A percentile compares a stretch with the other conserved stretches of the same genome.
Evolutionary conservation across 1,140 invertebrate genomes (phyloP).

Genomic region (Philotrypesis tridentata): DNA sequence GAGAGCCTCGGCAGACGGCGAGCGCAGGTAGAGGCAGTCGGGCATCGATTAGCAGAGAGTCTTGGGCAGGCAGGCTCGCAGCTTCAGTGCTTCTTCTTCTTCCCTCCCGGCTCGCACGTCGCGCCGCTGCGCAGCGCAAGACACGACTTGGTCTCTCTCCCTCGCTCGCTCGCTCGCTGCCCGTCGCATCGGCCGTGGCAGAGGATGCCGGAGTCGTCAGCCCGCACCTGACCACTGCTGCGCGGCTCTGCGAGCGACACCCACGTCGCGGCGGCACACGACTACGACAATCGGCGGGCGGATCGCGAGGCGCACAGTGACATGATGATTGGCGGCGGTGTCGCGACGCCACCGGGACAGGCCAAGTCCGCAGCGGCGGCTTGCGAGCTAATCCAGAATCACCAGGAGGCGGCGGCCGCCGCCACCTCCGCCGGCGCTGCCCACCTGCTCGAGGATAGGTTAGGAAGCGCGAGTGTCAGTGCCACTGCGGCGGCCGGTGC

Average conservation of each 20-base stretch:
- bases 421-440: constrained; percentile 22
- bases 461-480: constrained; percentile 70
- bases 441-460: constrained; percentile 68
- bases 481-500: constrained; percentile 67
- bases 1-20: neutral
- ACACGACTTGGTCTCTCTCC: constrained; percentile 14
- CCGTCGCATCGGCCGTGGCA: too few relatives aligned
- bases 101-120: constrained; percentile 10
- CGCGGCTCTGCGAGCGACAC: too few relatives aligned
- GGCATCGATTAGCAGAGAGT: constrained; percentile 45
- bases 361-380: constrained; percentile 55
- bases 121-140: constrained; percentile 12
- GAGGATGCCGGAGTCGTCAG: too few relatives aligned
- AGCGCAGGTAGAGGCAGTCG: constrained; percentile 12
- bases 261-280: constrained; percentile 25
- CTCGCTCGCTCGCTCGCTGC: too few relatives aligned
- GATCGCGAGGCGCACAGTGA: constrained; percentile 55
- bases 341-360: constrained; percentile 70
- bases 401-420: constrained; percentile 57
- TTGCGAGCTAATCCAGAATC: neutral
- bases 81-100: constrained; percentile 20
- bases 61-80: constrained; percentile 14
- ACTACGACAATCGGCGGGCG: too few relatives aligned
- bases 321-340: constrained; percentile 71
- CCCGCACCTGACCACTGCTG: too few relatives aligned